Percentiles rank a stretch among this genome's conserved stretches.
These are phyloP conservation scores for Osmoderma eremita DNA, from an alignment of 2,888 invertebrate genomes.

Conservation along the genomic window DNA sequence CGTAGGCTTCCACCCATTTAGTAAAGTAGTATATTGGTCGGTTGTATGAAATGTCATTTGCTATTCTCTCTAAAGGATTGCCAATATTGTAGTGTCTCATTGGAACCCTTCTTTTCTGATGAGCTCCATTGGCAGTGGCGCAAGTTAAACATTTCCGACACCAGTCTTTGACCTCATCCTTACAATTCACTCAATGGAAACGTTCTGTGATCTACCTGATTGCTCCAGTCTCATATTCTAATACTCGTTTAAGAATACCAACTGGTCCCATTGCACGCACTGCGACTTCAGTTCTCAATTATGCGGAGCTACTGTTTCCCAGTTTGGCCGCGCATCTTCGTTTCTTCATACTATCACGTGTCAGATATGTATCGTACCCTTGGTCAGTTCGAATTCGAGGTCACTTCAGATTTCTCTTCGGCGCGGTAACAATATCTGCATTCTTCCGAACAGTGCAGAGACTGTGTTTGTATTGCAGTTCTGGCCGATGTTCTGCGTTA, in stretches of 20 bases:
- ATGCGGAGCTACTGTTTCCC: not conserved
- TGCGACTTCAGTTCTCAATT: not conserved
- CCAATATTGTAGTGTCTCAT: slow-evolving; percentile 47
- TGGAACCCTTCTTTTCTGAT: slow-evolving; percentile 35
- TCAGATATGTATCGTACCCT: too few relatives aligned
- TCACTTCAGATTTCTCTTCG: not conserved
- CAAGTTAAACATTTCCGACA: slow-evolving; percentile 45
- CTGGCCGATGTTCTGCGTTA: too few relatives aligned
- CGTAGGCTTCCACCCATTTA: too few relatives aligned
- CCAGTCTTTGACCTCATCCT: slow-evolving; percentile 49
- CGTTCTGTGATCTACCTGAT: not conserved
- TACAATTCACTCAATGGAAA: slow-evolving; percentile 41
- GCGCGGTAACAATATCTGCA: not conserved
- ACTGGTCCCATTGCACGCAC: not conserved
- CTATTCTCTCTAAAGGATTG: slow-evolving; percentile 44
- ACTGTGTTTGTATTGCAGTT: too few relatives aligned
- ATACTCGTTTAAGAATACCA: not conserved
- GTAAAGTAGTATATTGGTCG: too few relatives aligned
- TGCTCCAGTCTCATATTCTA: too few relatives aligned
- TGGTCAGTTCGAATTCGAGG: not conserved
- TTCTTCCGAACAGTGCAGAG: not conserved
- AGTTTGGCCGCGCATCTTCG: not conserved
- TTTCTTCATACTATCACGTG: too few relatives aligned
- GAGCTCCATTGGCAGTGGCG: slow-evolving; percentile 45
- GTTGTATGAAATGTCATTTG: slow-evolving; percentile 49